A percentile compares a stretch with the other conserved stretches of the same genome.
Conservation (phyloP, 2,888 invertebrate genomes). For the Cotesia congregata region DNA sequence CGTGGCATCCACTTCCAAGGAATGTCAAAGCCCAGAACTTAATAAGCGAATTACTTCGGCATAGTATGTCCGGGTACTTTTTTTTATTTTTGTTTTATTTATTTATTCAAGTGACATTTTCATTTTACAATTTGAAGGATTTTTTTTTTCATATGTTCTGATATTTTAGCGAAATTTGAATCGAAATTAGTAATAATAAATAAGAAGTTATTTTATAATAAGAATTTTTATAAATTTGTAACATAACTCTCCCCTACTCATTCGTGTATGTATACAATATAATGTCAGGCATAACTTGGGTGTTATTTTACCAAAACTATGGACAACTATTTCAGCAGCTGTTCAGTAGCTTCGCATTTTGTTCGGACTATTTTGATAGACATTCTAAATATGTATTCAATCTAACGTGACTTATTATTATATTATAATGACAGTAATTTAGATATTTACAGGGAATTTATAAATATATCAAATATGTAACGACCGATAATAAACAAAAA, state of each 20-base stretch:
- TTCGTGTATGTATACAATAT: not conserved
- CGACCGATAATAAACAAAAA: not conserved
- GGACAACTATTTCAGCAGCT: slow-evolving; percentile 53
- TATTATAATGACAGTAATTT: not conserved
- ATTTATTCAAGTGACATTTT: not conserved
- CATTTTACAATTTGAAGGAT: not conserved
- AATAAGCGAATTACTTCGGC: slow-evolving; percentile 69
- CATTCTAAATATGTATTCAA: slow-evolving; percentile 6
- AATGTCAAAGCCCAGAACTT: slow-evolving; percentile 65
- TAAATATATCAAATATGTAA: not conserved
- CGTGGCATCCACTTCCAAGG: slow-evolving; percentile 63
- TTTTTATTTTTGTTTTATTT: not conserved
- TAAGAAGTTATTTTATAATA: too few relatives aligned
- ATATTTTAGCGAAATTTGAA: not conserved
- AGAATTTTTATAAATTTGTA: not conserved
- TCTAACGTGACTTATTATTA: not conserved
- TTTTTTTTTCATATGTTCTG: not conserved
- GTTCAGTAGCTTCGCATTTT: slow-evolving; percentile 34
- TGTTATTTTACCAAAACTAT: slow-evolving; percentile 46
- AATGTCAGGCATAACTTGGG: slow-evolving; percentile 15
- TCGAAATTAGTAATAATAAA: too few relatives aligned
- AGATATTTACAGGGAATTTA: not conserved
- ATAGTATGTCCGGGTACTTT: slow-evolving; percentile 29
- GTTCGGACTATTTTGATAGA: slow-evolving; percentile 21
- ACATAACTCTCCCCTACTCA: not conserved